phyloP scores from a whole-genome alignment of 2,797 vertebrate genomes.

The Hippopotamyrus pictus region DNA sequence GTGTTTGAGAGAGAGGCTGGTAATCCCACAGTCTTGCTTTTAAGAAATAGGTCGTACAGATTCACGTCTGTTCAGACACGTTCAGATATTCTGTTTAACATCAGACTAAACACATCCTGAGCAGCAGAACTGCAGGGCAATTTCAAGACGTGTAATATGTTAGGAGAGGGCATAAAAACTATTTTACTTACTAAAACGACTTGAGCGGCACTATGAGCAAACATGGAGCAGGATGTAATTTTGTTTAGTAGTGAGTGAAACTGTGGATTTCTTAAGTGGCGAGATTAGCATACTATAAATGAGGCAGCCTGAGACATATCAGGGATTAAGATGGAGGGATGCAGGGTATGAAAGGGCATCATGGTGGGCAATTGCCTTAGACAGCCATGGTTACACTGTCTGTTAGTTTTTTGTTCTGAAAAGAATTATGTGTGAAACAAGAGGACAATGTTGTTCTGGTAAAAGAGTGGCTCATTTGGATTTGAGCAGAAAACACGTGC shows the following conservation, averaged over 20 bases:
- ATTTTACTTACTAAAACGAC: slow-evolving; percentile 24
- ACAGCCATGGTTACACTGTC: not conserved
- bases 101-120: slow-evolving; percentile 10
- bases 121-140: not conserved
- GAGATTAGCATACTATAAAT: not conserved
- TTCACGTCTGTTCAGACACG: slow-evolving; percentile 6
- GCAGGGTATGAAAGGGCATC: not conserved
- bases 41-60: not conserved
- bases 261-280: not conserved
- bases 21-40: not conserved
- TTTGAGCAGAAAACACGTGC: not conserved
- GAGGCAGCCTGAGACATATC: not conserved
- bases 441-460: not conserved
- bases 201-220: slow-evolving; percentile 17
- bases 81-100: slow-evolving; percentile 3
- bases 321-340: slow-evolving; percentile 23
- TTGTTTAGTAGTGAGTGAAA: slow-evolving; percentile 15
- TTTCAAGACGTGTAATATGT: slow-evolving; percentile 24
- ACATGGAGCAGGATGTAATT: slow-evolving; percentile 25
- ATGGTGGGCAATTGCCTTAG: not conserved
- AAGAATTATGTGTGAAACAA: not conserved
- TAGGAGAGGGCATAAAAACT: slow-evolving; percentile 23
- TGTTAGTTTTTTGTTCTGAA: slow-evolving; percentile 12
- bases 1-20: not conserved
- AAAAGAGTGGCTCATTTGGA: not conserved